These are phyloP conservation scores for Philereme vetulata DNA, from an alignment of 2,888 invertebrate genomes.

Conservation along the genomic window DNA sequence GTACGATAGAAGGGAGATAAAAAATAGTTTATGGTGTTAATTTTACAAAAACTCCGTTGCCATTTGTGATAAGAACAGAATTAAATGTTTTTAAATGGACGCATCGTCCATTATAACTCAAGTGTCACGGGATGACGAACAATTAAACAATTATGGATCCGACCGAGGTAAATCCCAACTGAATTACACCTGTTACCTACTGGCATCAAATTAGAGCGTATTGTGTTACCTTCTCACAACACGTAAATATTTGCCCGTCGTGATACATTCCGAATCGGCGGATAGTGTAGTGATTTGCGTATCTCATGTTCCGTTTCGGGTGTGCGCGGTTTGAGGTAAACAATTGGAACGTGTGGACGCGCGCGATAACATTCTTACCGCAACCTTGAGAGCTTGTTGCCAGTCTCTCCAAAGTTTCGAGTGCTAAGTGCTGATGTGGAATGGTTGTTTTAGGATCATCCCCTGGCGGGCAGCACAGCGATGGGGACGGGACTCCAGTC, in stretches of 20 bases:
- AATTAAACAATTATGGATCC: slow-evolving; percentile 94
- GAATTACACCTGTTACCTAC: slow-evolving; percentile 82
- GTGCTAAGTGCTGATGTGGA: slow-evolving; percentile 48
- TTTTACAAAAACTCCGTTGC: slow-evolving; percentile 78
- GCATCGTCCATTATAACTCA: slow-evolving; percentile 99
- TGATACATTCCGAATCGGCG: slow-evolving; percentile 54
- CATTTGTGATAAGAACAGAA: slow-evolving; percentile 79
- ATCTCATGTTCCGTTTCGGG: slow-evolving; percentile 42
- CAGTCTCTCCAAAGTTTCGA: slow-evolving; percentile 44
- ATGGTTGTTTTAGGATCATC: slow-evolving; percentile 81
- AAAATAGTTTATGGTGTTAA: slow-evolving; percentile 84
- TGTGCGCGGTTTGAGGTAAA: slow-evolving; percentile 70
- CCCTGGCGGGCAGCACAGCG: slow-evolving; percentile 82
- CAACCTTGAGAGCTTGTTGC: slow-evolving; percentile 75
- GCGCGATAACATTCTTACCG: slow-evolving; percentile 69
- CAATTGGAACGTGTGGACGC: slow-evolving; percentile 75
- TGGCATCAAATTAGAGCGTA: slow-evolving; percentile 80
- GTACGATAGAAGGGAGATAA: slow-evolving; percentile 83
- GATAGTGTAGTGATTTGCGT: slow-evolving; percentile 51
- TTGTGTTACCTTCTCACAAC: slow-evolving; percentile 74
- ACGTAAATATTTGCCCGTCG: slow-evolving; percentile 68
- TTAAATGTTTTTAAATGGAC: slow-evolving; percentile 91
- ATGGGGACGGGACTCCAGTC: slow-evolving; percentile 80
- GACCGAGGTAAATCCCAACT: slow-evolving; percentile 93
- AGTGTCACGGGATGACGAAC: slow-evolving; percentile 98